Evolutionary conservation across 2,797 vertebrate genomes (phyloP), one percentile per base, ranked within the genome.

Genomic region (Benthosema pterotum): DNA sequence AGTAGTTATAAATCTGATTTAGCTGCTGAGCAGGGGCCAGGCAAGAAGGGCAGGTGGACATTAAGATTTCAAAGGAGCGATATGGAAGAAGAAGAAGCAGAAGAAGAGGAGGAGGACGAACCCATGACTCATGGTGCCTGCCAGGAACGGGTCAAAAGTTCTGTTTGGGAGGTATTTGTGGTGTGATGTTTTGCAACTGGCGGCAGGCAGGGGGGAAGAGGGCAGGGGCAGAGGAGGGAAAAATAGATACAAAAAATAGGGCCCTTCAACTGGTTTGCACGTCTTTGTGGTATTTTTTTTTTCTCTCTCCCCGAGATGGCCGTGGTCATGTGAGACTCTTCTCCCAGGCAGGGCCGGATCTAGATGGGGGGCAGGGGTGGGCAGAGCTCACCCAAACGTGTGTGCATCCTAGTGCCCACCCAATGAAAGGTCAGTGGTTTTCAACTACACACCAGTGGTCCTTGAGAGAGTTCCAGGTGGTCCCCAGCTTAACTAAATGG

Each of bases 1-100:
- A 94, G 93, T 91, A 91, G 94, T 92, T 93, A 90, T 94, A 95
- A 95, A 96, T 95, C 93, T 93, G 93, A 94, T 95, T 95, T 94
- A 90, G 89, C 89, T 89, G 75, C 83, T 88, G 88, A 91, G 87
- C 87, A 83, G 86, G 86, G 87, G 86, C 76, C 83, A 82, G 77
- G 73, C 85, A 78, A n/a, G 77, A 76, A 83, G 85, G 79, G 81
- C 83, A 85, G 81, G 79, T 64, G 82, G 87, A 90, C 88, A 89
- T 91, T 90, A 90, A 89, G 85, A 85, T 93, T 94, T 93, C 89
- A 86, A 89, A 92, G 86, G 84, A 83, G 75, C 76, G 83, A 87
- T 86, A 87, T 83, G 72, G 22, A 82, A 82, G 75, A n/a, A n/a
- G n/a, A n/a, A n/a, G n/a, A n/a, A n/a, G n/a, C n/a, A n/a, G n/a